Evolutionary conservation across 2,113 vertebrate species (phyloP).

Genomic region (Tretioscincus oriximinensis): DNA sequence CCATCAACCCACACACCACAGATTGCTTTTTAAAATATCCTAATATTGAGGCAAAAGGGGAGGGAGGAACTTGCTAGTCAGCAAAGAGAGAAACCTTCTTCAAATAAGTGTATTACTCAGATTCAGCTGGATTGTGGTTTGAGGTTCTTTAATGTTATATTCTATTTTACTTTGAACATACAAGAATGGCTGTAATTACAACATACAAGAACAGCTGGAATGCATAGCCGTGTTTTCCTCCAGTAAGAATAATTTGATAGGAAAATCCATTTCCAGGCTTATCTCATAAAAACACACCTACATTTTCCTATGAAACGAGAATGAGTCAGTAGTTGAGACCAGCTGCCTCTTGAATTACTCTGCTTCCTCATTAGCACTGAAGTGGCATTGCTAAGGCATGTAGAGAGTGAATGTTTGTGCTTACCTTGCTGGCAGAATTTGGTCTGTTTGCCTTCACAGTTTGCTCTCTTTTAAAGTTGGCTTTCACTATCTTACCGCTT

Average conservation of each 20-base stretch:
- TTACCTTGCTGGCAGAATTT: not conserved
- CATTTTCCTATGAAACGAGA: not conserved
- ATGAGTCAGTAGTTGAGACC: conserved; percentile 11
- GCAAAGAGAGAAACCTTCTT: not conserved
- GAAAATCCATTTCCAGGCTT: conserved; percentile 22
- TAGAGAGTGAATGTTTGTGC: not conserved
- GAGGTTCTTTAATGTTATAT: not conserved
- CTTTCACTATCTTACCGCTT: not conserved
- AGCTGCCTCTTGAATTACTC: not conserved
- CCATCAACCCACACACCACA: not conserved
- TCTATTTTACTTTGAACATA: conserved; percentile 3
- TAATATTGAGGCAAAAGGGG: not conserved
- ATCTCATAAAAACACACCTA: conserved; percentile 24
- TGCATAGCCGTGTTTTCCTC: not conserved
- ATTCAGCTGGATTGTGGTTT: not conserved
- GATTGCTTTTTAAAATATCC: not conserved
- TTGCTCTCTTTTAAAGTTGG: not conserved
- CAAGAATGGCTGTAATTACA: not conserved
- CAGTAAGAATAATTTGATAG: conserved; percentile 5
- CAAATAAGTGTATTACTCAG: not conserved
- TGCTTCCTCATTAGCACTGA: not conserved
- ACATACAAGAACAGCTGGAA: not conserved
- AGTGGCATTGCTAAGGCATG: not conserved
- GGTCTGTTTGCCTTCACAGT: not conserved
- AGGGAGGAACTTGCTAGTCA: not conserved